These are phyloP conservation scores for Caenorhabditis sp. DNA, from an alignment of 2,888 invertebrate species.

Conservation along the genomic window DNA sequence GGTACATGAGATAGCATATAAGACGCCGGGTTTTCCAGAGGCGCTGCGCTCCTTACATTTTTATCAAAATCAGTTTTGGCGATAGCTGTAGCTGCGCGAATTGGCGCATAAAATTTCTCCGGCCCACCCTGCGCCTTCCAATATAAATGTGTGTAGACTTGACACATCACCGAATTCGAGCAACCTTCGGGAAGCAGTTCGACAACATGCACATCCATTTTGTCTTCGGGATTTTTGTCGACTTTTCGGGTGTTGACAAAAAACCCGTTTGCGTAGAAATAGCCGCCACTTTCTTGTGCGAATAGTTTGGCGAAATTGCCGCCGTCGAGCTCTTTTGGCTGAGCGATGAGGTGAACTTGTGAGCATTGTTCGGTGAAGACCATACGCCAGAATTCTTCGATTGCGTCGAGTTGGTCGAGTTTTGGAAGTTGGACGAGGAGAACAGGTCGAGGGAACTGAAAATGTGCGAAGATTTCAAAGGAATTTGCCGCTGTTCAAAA, in stretches of 20 bases:
- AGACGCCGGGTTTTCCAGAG: no score
- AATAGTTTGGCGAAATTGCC: conserved; percentile 3
- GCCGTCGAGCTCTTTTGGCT: not conserved
- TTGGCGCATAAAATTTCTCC: conserved; percentile 7
- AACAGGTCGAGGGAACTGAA: conserved; percentile 22
- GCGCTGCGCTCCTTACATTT: not conserved
- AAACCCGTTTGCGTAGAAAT: conserved; percentile 2
- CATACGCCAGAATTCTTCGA: conserved; percentile 38
- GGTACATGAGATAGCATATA: no score
- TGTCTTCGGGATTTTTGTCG: not conserved
- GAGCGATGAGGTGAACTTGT: not conserved
- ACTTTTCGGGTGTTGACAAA: conserved; percentile 5
- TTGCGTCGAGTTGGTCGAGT: conserved; percentile 13
- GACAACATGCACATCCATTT: not conserved
- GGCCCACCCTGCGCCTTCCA: conserved; percentile 8
- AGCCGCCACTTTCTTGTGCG: not conserved
- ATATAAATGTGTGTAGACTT: conserved; percentile 4
- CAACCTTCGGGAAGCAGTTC: conserved; percentile 12
- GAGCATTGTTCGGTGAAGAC: conserved; percentile 13
- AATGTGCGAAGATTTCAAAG: not conserved
- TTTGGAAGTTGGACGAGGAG: conserved; percentile 29
- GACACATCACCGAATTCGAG: conserved; percentile 6
- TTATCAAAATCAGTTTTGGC: conserved; percentile 4
- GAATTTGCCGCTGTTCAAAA: not conserved
- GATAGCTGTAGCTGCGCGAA: conserved; percentile 1